A percentile compares a stretch with the other conserved stretches of the same genome.
phyloP scores from a whole-genome alignment of 2,113 vertebrate species.

The Phalacrocorax carbo region DNA sequence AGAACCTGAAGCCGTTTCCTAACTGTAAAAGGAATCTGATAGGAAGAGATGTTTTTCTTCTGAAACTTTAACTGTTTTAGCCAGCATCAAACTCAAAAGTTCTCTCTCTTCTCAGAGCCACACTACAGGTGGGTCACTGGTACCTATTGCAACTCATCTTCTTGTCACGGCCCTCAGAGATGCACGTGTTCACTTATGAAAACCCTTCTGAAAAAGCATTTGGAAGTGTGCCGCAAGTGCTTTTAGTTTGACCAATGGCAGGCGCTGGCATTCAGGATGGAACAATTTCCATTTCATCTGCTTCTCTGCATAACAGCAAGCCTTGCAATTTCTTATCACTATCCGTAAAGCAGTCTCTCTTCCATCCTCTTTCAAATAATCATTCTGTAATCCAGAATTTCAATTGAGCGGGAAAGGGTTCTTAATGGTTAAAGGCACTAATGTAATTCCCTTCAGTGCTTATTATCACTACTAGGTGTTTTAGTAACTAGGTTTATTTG shows the following conservation, averaged over 20 bases:
- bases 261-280: background rate
- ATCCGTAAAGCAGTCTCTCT: background rate
- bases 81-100: background rate
- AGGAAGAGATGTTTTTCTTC: background rate
- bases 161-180: background rate
- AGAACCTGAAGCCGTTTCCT: background rate
- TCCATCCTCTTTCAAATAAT: background rate
- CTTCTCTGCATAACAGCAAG: background rate
- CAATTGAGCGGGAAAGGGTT: background rate
- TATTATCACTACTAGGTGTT: conserved; percentile 13
- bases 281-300: background rate
- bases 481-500: conserved; percentile 13
- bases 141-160: background rate
- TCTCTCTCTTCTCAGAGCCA: background rate
- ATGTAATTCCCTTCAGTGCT: background rate
- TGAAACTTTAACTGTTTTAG: background rate
- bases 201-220: background rate
- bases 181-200: background rate
- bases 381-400: background rate
- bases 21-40: background rate
- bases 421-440: background rate
- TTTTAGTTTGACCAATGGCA: background rate
- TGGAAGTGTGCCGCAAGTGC: background rate
- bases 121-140: background rate
- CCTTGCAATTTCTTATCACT: background rate